Percentiles rank a stretch among this genome's conserved stretches.
Evolutionary conservation across 2,113 vertebrate genomes (phyloP).

Genomic region (Lamprotornis superbus): DNA sequence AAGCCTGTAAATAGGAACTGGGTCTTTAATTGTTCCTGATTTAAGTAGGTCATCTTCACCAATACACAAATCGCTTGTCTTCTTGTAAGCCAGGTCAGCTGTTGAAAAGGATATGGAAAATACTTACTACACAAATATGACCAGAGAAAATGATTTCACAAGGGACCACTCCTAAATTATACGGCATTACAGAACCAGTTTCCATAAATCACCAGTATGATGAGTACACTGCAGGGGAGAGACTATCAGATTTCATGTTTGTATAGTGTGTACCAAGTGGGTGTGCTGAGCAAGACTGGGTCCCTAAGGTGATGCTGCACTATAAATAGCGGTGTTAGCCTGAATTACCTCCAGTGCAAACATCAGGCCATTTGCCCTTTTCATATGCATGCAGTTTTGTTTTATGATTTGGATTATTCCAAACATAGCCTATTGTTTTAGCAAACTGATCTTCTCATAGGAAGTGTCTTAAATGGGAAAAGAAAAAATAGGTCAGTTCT

Average conservation of each 20-base stretch:
- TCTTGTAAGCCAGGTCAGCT: neutral
- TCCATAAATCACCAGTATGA: neutral
- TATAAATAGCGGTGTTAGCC: neutral
- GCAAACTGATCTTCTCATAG: constrained; percentile 35
- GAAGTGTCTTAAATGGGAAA: constrained; percentile 17
- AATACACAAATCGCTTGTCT: neutral
- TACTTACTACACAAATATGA: neutral
- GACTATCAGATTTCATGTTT: neutral
- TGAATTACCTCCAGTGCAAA: constrained; percentile 1
- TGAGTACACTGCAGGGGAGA: neutral
- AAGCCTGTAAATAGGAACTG: neutral
- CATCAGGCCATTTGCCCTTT: neutral
- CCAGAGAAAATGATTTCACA: neutral
- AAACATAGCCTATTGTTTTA: constrained; percentile 29
- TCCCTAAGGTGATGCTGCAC: constrained; percentile 3
- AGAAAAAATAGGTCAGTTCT: constrained; percentile 62
- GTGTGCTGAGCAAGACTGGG: neutral
- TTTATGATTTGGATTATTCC: constrained; percentile 1
- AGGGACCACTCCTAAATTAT: neutral
- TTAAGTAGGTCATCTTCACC: constrained; percentile 46
- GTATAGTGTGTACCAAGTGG: neutral
- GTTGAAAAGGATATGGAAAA: neutral
- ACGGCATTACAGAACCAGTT: neutral
- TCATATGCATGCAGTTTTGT: neutral
- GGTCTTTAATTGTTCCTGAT: constrained; percentile 46